Evolutionary conservation across 2,888 invertebrate genomes (phyloP), one percentile per base, ranked within the genome.

Genomic region (Willowsia nigromaculata): DNA sequence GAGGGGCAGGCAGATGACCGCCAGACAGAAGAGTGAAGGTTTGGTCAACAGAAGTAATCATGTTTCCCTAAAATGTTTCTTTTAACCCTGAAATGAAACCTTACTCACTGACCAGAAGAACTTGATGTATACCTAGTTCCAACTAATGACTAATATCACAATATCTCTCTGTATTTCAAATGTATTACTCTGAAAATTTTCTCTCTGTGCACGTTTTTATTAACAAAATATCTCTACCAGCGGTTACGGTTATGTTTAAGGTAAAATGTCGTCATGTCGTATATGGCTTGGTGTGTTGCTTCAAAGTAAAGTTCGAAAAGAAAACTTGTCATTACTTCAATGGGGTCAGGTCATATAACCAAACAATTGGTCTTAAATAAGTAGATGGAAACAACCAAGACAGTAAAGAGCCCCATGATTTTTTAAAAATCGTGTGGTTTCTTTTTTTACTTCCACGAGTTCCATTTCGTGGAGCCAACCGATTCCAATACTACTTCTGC

Each of bases 281-380:
- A 13, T 6, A 18, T 18, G 18, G 3, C 5, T 53, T 1, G 9
- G 56, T 56, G 7, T 56, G 25, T 53, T 62, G 11, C 50, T 50
- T n/a, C n/a, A n/a, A n/a, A n/a, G n/a, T n/a, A n/a, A n/a, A n/a
- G 50, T 11, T 3, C n/a, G 50, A 6, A 50, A 50, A 15, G 22
- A 53, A 53, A 53, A 2, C 18, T 1, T 11, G 53, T 13, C n/a
- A 56, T 71, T 71, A 74, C 43, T 56, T 84, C 53, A 84, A 71
- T 33, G 18, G 71, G 84, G 84, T 71, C 84, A 84, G 84, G 84
- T 84, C 84, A 84, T 33, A 71, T 71, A 71, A 84, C 74, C 56
- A 71, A 84, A 15, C 84, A 84, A 84, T 84, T 84, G 74, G 84
- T 84, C 56, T 56, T 71, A 37, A 56, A 9, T 22, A 71, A 37